Evolutionary conservation across 2,113 vertebrate species (phyloP), one percentile per base, ranked within the genome.

Genomic region (Nyctereutes procyonoides): DNA sequence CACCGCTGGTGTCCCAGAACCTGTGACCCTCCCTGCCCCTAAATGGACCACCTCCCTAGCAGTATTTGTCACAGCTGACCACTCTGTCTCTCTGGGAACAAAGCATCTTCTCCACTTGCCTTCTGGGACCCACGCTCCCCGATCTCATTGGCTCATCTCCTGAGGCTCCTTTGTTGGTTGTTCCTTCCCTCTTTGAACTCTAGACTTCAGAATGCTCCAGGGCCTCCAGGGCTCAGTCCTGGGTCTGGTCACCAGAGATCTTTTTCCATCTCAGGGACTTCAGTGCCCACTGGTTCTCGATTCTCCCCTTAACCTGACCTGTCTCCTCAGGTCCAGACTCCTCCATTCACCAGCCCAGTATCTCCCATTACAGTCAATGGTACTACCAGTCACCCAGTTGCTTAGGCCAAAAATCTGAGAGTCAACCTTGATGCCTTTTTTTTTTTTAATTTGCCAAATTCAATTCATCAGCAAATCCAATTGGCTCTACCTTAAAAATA

Each of bases 371-470:
- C 4, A 10, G 15, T 22, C 9, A 11, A 38, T 32, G 12, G 16
- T 3, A 6, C 19, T 28, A 35, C 19, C 55, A 56, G 28, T 67
- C 17, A 28, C 32, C 43, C 30, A 20, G 32, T 32, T 58, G 35
- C 35, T 81, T 58, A 73, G 73, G 55, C 13, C 2, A 19, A 24
- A 88, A 91, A 69, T 55, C 20, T 38, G 32, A n/a, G 8, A n/a
- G 8, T 56, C 30, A 16, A 30, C 15, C 26, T 67, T 35, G 24
- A 76, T 56, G 2, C 51, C 12, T 55, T 20, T 73, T 9, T 83
- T 62, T 88, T 89, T 13, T 93, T 88, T 92, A 26, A 51, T 20
- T 26, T 77, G 11, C 62, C 92, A 80, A 51, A 82, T 76, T 79
- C 38, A 87, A 43, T 62, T 26, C 48, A 32, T 58, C 65, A n/a